phyloP scores from a whole-genome alignment of 2,888 invertebrate species.

The Dryobota labecula region DNA sequence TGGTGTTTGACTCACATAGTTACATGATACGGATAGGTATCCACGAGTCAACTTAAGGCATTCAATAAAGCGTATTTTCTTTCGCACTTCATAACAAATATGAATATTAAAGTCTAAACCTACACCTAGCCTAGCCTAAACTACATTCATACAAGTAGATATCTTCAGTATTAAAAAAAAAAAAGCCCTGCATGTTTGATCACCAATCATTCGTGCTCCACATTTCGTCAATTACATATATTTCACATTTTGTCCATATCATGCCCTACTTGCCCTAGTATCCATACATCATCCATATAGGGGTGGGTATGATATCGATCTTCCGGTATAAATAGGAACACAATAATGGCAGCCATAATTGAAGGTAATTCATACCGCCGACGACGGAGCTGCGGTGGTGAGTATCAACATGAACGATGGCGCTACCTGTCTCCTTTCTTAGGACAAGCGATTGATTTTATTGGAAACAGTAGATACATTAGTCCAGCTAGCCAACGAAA shows the following conservation, averaged over 20 bases:
- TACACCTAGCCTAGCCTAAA: too few species aligned
- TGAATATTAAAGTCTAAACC: too few species aligned
- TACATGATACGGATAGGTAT: too few species aligned
- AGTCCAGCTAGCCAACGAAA: neutral
- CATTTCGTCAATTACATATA: neutral
- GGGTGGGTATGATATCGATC: conserved; percentile 46
- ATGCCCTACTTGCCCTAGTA: neutral
- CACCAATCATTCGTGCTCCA: neutral
- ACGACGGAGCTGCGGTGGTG: conserved; percentile 6
- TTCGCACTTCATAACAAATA: neutral
- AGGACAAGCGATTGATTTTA: conserved; percentile 2
- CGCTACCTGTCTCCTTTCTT: neutral
- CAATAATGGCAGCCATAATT: conserved; percentile 26
- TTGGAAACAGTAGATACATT: neutral
- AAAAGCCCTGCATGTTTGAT: neutral
- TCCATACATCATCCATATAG: conserved; percentile 8
- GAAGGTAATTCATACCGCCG: conserved; percentile 11
- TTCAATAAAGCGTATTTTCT: neutral
- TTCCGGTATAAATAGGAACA: conserved; percentile 43
- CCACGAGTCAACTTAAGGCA: too few species aligned
- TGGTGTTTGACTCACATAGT: neutral
- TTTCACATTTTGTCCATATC: neutral
- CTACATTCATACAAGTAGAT: neutral
- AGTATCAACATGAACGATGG: conserved; percentile 11
- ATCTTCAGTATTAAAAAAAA: neutral